Conservation (phyloP, 2,888 invertebrate genomes). For the Microctonus hyperodae region DNA sequence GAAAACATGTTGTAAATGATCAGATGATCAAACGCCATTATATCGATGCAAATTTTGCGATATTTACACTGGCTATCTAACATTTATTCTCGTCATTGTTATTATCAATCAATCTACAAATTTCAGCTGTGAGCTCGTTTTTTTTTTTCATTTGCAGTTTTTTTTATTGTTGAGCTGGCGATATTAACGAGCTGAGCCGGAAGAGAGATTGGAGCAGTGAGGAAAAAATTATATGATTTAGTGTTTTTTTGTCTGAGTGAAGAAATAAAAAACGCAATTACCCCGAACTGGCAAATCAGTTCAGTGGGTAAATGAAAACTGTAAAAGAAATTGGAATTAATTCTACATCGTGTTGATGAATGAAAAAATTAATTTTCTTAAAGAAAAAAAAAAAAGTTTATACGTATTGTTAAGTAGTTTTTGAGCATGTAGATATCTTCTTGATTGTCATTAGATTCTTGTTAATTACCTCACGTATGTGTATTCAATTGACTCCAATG, state of each 20-base stretch:
- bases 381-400: background rate
- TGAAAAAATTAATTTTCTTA: background rate
- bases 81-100: background rate
- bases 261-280: too few relatives aligned
- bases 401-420: background rate
- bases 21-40: slow-evolving; percentile 14
- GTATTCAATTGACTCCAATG: slow-evolving; percentile 2
- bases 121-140: background rate
- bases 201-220: slow-evolving; percentile 29
- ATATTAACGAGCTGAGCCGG: slow-evolving; percentile 7
- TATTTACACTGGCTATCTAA: background rate
- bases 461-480: slow-evolving; percentile 3
- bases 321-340: background rate
- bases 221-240: slow-evolving; percentile 31
- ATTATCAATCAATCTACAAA: background rate
- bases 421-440: background rate
- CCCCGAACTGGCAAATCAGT: too few relatives aligned
- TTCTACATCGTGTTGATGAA: background rate
- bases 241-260: slow-evolving; percentile 36
- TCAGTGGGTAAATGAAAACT: slow-evolving; percentile 38
- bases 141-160: slow-evolving; percentile 10
- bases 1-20: slow-evolving; percentile 16
- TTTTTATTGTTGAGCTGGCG: background rate
- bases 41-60: slow-evolving; percentile 19
- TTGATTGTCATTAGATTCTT: background rate